Percentiles rank a stretch among this genome's conserved stretches.
Evolutionary conservation across 1,140 invertebrate species (phyloP).

Genomic region (Hypsibius dujardini): DNA sequence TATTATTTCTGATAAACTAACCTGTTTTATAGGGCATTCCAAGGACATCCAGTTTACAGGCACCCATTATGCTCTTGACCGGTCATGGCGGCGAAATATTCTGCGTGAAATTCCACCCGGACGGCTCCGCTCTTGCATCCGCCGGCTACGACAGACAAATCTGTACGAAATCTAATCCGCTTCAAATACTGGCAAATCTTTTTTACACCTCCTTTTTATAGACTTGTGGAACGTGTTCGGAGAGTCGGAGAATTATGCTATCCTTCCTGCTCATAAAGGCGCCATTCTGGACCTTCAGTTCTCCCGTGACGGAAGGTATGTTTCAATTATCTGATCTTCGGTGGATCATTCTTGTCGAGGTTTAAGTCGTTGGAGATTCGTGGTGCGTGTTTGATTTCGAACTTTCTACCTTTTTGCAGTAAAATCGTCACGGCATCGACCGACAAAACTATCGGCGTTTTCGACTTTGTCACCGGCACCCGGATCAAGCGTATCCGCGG

Average conservation of each 20-base stretch:
- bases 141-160: conserved; percentile 92
- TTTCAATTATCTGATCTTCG: conserved; percentile 19
- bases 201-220: conserved; percentile 35
- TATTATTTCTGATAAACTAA: too few relatives aligned
- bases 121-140: conserved; percentile 78
- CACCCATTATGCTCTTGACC: conserved; percentile 88
- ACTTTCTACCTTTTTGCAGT: conserved; percentile 29
- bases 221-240: conserved; percentile 94
- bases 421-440: conserved; percentile 78
- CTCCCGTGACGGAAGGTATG: conserved; percentile 61
- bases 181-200: conserved; percentile 18
- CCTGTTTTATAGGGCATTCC: conserved; percentile 41
- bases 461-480: conserved; percentile 72
- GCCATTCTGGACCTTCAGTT: conserved; percentile 89
- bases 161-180: conserved; percentile 45
- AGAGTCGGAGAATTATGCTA: conserved; percentile 89
- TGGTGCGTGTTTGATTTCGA: not conserved
- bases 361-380: conserved; percentile 20
- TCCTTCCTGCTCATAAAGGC: conserved; percentile 72
- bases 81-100: conserved; percentile 95
- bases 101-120: conserved; percentile 78
- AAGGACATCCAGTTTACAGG: conserved; percentile 66
- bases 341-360: not conserved
- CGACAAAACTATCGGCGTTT: conserved; percentile 81
- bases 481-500: conserved; percentile 77